These are phyloP conservation scores for Nannospalax galili DNA, from an alignment of 2,113 vertebrate genomes.

Conservation along the genomic window DNA sequence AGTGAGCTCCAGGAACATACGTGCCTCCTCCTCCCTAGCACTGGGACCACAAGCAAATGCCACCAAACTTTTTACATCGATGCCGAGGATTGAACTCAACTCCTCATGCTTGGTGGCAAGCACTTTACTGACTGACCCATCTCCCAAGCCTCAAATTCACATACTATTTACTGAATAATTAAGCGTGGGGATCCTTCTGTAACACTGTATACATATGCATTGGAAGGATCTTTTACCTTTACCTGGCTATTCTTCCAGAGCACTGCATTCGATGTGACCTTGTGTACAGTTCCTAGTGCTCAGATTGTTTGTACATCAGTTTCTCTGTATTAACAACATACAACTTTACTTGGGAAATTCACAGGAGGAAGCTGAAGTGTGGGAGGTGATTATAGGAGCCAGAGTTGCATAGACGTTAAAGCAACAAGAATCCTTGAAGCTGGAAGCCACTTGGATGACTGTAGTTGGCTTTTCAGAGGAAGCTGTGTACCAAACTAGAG, in stretches of 20 bases:
- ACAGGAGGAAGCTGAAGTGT: conserved; percentile 86
- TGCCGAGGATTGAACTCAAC: neutral
- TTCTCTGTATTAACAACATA: conserved; percentile 87
- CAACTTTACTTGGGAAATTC: conserved; percentile 85
- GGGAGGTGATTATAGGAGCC: conserved; percentile 89
- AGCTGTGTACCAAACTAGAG: conserved; percentile 87
- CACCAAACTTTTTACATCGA: neutral
- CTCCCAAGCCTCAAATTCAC: neutral
- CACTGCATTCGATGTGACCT: conserved; percentile 81
- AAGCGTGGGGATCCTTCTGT: neutral
- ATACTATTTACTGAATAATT: neutral
- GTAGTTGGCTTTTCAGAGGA: conserved; percentile 87
- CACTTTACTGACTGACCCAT: neutral
- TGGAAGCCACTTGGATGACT: conserved; percentile 86
- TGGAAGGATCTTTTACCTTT: neutral
- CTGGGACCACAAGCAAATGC: neutral
- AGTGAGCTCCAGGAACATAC: neutral
- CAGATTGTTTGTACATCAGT: conserved; percentile 87
- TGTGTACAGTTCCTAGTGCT: conserved; percentile 83
- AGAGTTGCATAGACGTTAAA: conserved; percentile 88
- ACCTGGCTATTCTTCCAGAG: neutral
- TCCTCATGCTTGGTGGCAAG: neutral
- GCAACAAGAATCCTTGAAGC: conserved; percentile 84
- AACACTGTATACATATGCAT: neutral
- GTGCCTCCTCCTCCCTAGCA: neutral